A percentile compares a stretch with the other conserved stretches of the same genome.
Evolutionary conservation across 2,113 vertebrate species (phyloP).

Genomic region (Amphilophus citrinellus): DNA sequence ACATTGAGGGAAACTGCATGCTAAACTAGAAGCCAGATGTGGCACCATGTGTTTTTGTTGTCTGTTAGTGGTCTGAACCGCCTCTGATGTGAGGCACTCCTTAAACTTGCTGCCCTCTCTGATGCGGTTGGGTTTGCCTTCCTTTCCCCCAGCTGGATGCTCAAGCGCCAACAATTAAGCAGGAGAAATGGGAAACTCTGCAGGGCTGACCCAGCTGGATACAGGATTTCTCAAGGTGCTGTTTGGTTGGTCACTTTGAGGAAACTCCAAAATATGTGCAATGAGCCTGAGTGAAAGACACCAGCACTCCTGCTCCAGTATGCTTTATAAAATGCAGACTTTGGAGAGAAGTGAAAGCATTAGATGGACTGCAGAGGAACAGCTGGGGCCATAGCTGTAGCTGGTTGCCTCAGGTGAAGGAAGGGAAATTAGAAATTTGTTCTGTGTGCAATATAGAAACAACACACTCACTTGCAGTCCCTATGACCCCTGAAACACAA

Average conservation of each 20-base stretch:
- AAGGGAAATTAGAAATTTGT: constrained; percentile 46
- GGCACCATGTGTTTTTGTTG: constrained; percentile 77
- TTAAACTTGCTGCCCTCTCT: constrained; percentile 67
- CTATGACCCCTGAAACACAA: constrained; percentile 22
- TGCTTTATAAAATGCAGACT: constrained; percentile 22
- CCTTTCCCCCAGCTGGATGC: constrained; percentile 59
- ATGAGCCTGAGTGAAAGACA: neutral
- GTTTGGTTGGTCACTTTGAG: constrained; percentile 1
- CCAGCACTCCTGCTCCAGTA: neutral
- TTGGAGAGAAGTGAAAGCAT: constrained; percentile 31
- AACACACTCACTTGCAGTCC: neutral
- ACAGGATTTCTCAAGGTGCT: constrained; percentile 15
- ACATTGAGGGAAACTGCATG: constrained; percentile 49
- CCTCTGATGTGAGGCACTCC: constrained; percentile 71
- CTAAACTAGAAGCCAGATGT: constrained; percentile 77
- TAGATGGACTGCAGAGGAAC: constrained; percentile 16
- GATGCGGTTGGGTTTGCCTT: constrained; percentile 70
- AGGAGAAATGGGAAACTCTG: constrained; percentile 58
- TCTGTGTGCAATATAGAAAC: constrained; percentile 27
- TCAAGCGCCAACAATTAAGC: constrained; percentile 48
- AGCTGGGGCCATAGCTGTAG: constrained; percentile 24
- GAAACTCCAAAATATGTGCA: neutral
- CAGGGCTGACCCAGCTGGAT: constrained; percentile 23
- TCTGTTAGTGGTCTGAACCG: constrained; percentile 60
- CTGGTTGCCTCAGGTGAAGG: constrained; percentile 32